Conservation (phyloP, 2,797 vertebrate species). For the Coregonus suidteri region DNA sequence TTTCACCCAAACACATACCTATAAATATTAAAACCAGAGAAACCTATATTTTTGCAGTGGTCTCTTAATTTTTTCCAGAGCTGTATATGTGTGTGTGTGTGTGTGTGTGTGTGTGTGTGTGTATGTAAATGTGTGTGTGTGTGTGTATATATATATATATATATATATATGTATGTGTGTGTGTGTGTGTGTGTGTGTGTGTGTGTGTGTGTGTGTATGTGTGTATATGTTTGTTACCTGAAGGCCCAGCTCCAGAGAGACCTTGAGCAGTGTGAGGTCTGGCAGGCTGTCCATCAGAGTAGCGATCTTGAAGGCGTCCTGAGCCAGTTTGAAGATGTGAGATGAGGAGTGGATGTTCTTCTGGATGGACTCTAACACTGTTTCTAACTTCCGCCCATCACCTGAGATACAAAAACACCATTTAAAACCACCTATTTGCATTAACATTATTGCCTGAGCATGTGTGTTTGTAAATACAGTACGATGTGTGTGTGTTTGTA, state of each 20-base stretch:
- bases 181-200: too few relatives aligned
- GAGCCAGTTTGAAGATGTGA: constrained; percentile 95
- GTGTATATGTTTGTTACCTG: constrained; percentile 75
- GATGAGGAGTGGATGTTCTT: constrained; percentile 93
- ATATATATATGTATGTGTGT: too few relatives aligned
- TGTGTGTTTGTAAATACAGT: not conserved
- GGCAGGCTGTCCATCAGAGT: constrained; percentile 93
- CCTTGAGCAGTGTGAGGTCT: constrained; percentile 92
- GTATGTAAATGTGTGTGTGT: not conserved
- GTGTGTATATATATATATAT: not conserved
- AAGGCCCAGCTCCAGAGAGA: constrained; percentile 92
- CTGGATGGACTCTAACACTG: constrained; percentile 94
- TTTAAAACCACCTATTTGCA: not conserved
- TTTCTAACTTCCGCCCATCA: constrained; percentile 87
- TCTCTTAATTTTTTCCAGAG: too few relatives aligned
- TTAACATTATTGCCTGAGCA: not conserved
- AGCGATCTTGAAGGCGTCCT: constrained; percentile 96
- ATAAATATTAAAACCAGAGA: too few relatives aligned
- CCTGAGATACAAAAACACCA: constrained; percentile 68
- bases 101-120: not conserved
- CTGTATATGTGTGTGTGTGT: too few relatives aligned
- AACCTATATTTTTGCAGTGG: too few relatives aligned
- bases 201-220: not conserved
- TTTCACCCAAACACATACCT: too few relatives aligned
- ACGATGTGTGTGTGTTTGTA: not conserved